Conservation (phyloP, 2,113 vertebrate species). For the Ammospiza nelsoni region DNA sequence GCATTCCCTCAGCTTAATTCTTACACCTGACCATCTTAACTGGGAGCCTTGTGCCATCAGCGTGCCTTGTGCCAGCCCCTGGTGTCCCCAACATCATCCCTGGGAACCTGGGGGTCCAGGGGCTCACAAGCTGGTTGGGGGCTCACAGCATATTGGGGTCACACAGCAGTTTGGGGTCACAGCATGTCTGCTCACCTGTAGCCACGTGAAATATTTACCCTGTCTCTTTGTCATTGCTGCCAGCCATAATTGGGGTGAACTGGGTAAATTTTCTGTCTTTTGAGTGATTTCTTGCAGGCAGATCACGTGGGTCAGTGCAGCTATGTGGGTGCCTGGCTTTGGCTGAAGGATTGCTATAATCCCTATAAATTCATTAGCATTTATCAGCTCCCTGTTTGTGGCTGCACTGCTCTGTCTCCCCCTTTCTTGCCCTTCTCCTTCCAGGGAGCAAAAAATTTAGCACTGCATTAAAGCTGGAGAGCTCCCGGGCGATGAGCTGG, state of each 20-base stretch:
- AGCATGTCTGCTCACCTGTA: not conserved
- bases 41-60: rapidly evolving
- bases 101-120: rapidly evolving
- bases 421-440: not conserved
- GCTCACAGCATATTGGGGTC: not conserved
- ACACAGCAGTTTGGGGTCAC: not conserved
- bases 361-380: constrained; percentile 45
- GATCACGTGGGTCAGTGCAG: not conserved
- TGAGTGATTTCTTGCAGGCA: not conserved
- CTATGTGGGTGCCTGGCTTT: not conserved
- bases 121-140: rapidly evolving
- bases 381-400: constrained; percentile 13
- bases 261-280: not conserved
- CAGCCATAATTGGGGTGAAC: not conserved
- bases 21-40: not conserved
- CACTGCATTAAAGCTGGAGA: not conserved
- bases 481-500: not conserved
- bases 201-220: not conserved
- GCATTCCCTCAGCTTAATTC: not conserved
- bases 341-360: not conserved
- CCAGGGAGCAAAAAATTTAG: constrained; percentile 18
- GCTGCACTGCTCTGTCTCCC: not conserved
- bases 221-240: not conserved
- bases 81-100: not conserved
- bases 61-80: not conserved